These are phyloP conservation scores for Craseonycteris thonglongyai DNA, from an alignment of 2,113 vertebrate species.

Conservation along the genomic window DNA sequence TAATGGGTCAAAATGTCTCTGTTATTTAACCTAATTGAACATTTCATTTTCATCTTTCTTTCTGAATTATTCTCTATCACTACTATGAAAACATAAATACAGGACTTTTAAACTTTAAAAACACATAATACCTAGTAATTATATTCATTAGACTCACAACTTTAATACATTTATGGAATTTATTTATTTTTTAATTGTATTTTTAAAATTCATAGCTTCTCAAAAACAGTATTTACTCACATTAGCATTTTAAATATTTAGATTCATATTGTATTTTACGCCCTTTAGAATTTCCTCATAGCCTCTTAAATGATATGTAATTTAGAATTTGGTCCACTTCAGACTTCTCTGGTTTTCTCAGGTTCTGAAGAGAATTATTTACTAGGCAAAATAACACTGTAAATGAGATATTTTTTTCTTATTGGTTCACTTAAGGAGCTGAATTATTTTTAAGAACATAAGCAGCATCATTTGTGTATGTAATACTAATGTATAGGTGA, in stretches of 20 bases:
- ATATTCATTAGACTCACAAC: neutral
- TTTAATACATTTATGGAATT: constrained; percentile 1
- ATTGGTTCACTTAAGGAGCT: neutral
- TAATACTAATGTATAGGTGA: constrained; percentile 40
- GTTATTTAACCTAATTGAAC: neutral
- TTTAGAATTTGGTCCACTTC: constrained; percentile 46
- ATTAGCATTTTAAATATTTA: constrained; percentile 33
- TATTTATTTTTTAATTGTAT: neutral
- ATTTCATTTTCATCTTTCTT: constrained; percentile 7
- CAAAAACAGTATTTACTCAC: constrained; percentile 24
- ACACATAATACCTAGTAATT: neutral
- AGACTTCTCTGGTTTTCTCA: constrained; percentile 28
- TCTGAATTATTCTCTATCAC: constrained; percentile 11
- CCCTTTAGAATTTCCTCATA: neutral
- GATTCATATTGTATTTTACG: neutral
- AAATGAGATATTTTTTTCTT: constrained; percentile 32
- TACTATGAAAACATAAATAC: constrained; percentile 12
- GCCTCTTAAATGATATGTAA: constrained; percentile 4
- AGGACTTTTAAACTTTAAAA: neutral
- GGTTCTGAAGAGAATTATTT: constrained; percentile 40
- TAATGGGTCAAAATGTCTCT: neutral
- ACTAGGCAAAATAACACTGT: constrained; percentile 23
- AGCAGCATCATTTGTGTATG: constrained; percentile 33
- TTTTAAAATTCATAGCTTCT: constrained; percentile 28
- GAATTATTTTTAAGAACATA: constrained; percentile 50